phyloP scores from a whole-genome alignment of 1,140 invertebrate genomes.

The Diprion similis region DNA sequence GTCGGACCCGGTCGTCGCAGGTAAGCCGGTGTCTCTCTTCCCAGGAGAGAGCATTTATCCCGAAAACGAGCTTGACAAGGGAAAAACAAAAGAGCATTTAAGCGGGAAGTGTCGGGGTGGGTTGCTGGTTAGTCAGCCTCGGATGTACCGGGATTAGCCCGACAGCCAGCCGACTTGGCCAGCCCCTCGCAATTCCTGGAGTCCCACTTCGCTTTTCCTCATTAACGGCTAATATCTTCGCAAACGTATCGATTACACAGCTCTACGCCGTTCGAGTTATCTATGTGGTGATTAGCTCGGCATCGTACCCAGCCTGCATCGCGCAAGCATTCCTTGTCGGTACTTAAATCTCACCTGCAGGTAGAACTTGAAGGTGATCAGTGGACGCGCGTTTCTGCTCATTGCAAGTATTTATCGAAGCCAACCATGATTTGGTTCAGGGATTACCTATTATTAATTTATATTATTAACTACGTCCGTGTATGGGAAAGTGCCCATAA shows the following conservation, averaged over 20 bases:
- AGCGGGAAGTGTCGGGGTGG: slow-evolving; percentile 26
- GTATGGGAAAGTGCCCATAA: no score
- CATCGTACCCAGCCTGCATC: no score
- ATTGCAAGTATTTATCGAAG: no score
- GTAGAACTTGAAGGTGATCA: no score
- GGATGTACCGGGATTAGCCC: not conserved
- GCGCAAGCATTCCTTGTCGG: no score
- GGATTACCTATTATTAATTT: no score
- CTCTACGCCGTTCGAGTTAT: not conserved
- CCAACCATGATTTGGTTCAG: no score
- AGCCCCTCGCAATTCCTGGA: no score
- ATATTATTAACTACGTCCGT: no score
- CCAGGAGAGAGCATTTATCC: slow-evolving; percentile 24
- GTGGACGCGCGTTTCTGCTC: no score
- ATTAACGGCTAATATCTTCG: slow-evolving; percentile 5
- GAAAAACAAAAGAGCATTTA: slow-evolving; percentile 35
- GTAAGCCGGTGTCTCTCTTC: not conserved
- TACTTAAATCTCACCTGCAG: no score
- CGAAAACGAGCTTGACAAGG: slow-evolving; percentile 26
- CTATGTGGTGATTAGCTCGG: no score
- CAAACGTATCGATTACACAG: not conserved
- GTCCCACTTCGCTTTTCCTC: not conserved
- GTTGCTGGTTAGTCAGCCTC: slow-evolving; percentile 1
- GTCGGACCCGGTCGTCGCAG: not conserved
- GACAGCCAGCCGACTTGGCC: not conserved